Base-by-base conservation (phyloP, 2,888 invertebrate genomes). In the Spicauda simplicius region DNA sequence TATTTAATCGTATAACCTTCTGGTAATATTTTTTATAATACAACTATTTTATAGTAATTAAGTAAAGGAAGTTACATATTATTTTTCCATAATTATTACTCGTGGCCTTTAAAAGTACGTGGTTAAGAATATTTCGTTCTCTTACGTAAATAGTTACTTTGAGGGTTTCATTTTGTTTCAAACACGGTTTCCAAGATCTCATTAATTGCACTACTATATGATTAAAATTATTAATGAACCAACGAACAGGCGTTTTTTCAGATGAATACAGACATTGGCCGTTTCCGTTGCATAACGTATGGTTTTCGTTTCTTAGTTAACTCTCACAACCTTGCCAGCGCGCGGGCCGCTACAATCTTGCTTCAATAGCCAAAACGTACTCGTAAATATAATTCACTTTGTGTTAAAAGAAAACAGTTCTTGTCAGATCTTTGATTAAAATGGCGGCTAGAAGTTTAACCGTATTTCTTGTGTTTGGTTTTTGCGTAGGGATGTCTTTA, bases 271-370 rank as follows among this genome's bases (percentile, higher is more conserved):
- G 52, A n/a, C 56, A 45, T n/a, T 45, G 53, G 53, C 53, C 25
- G 25, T 53, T 64, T 64, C 52, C 25, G 64, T 64, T 64, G 58
- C 64, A 58, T 64, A 58, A 64, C 53, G 37, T 25, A 64, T 52
- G 50, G 41, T 33, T 52, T 52, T 41, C 20, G 20, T 58, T 58
- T 58, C 41, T 64, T 64, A 50, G 55, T 53, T 50, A 37, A 45
- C 57, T 64, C 52, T 58, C 64, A 58, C 53, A 64, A 53, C 52
- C 48, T 52, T 41, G 64, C 52, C 11, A 52, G 64, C 58, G 57
- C 53, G 64, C 41, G 19, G 16, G 4, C 58, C 58, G n/a, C 45
- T 50, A 50, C 59, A 50, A 25, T 30, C 25, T 59, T 48, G 20
- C 41, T 25, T 45, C n/a, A 45, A 45, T 45, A n/a, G 45, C n/a